Conservation (phyloP, 2,797 vertebrate genomes). For the Pangasius mekongensis region DNA sequence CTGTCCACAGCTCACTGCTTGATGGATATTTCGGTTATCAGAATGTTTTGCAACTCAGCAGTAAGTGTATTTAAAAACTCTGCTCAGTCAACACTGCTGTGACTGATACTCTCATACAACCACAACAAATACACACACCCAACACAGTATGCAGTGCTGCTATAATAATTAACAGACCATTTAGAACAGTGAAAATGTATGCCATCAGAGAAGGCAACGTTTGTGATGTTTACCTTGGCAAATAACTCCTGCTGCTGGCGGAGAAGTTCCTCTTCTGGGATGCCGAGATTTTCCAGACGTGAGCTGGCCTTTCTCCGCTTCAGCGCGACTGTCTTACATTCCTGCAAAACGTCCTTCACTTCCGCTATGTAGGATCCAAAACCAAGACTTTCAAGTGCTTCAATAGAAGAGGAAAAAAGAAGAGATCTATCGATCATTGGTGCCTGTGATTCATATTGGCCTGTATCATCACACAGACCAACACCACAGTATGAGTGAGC, state of each 20-base stretch:
- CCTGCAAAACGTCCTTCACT: conserved; percentile 98
- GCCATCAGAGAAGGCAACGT: background rate
- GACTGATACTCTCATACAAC: background rate
- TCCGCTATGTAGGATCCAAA: conserved; percentile 97
- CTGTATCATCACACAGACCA: background rate
- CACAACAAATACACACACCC: background rate
- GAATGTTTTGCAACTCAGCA: background rate
- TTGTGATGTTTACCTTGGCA: conserved; percentile 85
- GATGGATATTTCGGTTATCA: background rate
- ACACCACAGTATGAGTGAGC: background rate
- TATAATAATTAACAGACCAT: background rate
- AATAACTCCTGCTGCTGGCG: conserved; percentile 97
- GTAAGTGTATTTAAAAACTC: background rate
- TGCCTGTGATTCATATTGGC: background rate
- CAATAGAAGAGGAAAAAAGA: background rate
- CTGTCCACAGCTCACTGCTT: background rate
- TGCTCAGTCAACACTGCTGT: background rate
- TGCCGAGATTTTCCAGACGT: conserved; percentile 95
- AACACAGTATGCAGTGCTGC: background rate
- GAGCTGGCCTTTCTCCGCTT: conserved; percentile 98
- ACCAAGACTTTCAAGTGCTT: conserved; percentile 96
- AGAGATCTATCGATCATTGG: background rate
- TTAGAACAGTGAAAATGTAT: background rate
- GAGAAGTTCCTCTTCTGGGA: conserved; percentile 96
- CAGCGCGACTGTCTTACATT: conserved; percentile 98